phyloP scores from a whole-genome alignment of 2,113 vertebrate genomes.

The Turdus rufiventris region DNA sequence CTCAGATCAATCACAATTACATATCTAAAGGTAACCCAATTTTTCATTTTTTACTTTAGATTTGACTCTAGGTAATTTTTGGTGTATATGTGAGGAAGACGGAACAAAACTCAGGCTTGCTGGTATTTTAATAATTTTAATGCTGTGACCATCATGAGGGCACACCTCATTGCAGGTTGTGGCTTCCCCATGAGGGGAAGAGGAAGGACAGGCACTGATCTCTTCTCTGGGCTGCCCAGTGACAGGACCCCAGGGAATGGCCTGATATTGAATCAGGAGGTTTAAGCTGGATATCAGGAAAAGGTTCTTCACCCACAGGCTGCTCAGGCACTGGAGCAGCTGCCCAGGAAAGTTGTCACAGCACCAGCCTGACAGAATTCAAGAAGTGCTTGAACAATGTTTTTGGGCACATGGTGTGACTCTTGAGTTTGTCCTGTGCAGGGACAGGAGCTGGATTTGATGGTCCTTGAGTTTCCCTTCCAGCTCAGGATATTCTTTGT shows the following conservation, averaged over 20 bases:
- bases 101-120: background rate
- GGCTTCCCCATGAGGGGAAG: fast-evolving
- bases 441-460: fast-evolving
- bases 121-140: background rate
- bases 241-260: background rate
- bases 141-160: background rate
- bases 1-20: background rate
- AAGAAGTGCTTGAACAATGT: background rate
- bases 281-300: background rate
- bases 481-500: background rate
- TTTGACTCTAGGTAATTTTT: background rate
- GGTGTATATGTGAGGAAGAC: background rate
- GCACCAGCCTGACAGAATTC: background rate
- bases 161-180: background rate
- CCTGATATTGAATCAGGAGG: background rate
- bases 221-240: background rate
- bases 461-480: background rate
- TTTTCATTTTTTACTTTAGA: background rate
- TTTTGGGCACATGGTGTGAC: background rate
- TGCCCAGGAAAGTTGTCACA: background rate
- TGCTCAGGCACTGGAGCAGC: background rate
- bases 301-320: background rate
- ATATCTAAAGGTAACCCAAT: background rate
- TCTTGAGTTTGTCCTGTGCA: background rate
- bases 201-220: background rate